Conservation (phyloP, 2,113 vertebrate genomes). For the Solenodon paradoxus region DNA sequence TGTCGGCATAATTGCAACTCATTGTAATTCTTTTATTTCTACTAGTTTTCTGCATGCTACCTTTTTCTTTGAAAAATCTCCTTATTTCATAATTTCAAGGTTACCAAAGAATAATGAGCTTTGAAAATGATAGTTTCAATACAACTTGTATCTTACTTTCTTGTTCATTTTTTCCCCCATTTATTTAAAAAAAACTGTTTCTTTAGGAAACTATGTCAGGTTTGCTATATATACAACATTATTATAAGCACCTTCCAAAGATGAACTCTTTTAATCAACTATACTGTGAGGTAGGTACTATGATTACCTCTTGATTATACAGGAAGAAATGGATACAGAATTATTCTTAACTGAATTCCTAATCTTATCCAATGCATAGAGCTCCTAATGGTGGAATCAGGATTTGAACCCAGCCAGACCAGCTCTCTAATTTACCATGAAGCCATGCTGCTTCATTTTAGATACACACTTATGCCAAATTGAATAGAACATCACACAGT, state of each 20-base stretch:
- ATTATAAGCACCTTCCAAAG: neutral
- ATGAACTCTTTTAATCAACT: neutral
- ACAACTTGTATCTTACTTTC: neutral
- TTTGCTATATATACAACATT: neutral
- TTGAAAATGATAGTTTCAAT: neutral
- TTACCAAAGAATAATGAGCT: constrained; percentile 3
- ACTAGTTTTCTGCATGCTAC: neutral
- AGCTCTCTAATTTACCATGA: neutral
- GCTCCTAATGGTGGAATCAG: neutral
- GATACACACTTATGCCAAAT: neutral
- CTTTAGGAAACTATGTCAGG: neutral
- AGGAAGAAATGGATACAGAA: neutral
- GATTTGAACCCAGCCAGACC: neutral
- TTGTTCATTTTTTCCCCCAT: neutral
- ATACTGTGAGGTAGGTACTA: neutral
- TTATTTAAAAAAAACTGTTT: neutral
- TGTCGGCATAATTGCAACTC: neutral
- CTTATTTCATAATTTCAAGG: neutral
- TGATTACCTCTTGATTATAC: neutral
- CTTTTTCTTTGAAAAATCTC: neutral
- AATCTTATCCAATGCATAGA: neutral
- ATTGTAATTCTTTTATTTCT: neutral
- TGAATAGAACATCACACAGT: too few species aligned
- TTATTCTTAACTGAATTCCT: too few species aligned
- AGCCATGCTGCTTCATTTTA: neutral